Conservation (phyloP, 2,888 invertebrate genomes). For the Cephonodes hylas region DNA sequence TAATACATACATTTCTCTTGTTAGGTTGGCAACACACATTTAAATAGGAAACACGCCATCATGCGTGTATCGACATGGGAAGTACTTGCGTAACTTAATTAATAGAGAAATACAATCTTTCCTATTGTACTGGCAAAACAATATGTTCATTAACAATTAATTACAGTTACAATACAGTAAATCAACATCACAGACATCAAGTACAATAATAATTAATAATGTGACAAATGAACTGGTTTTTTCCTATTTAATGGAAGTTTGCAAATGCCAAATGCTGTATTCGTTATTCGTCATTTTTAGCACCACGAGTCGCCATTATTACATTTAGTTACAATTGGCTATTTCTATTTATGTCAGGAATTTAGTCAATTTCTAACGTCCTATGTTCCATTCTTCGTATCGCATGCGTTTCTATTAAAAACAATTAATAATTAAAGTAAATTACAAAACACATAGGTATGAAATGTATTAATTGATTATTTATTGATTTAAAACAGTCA, state of each 20-base stretch:
- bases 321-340: no score
- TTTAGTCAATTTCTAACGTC: no score
- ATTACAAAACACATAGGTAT: no score
- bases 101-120: neutral
- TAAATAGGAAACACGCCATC: neutral
- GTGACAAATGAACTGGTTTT: slow-evolving; percentile 17
- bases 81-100: neutral
- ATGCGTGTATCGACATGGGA: neutral
- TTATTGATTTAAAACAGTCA: no score
- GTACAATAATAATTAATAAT: slow-evolving; percentile 29
- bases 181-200: slow-evolving; percentile 40
- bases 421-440: no score
- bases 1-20: neutral
- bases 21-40: neutral
- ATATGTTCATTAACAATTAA: slow-evolving; percentile 11
- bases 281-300: no score
- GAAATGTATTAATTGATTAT: no score
- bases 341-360: no score
- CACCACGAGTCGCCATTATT: no score
- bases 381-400: no score
- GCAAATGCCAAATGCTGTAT: neutral
- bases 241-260: neutral
- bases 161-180: slow-evolving; percentile 19
- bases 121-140: slow-evolving; percentile 9
- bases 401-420: no score